Evolutionary conservation across 2,888 invertebrate species (phyloP).

Genomic region (Xylota segnis): DNA sequence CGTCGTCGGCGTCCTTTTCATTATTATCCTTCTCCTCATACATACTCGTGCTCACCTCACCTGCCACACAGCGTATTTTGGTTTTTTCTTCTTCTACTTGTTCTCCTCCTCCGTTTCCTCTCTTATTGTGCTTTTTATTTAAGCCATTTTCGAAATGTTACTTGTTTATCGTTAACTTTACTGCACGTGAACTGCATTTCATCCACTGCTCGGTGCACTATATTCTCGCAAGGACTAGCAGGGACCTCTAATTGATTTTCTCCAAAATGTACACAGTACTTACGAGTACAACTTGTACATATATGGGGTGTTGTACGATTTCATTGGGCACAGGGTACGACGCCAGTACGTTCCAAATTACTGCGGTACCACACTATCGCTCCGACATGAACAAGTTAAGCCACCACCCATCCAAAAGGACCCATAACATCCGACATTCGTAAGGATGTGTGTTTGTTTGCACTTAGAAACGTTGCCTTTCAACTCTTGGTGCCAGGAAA

Average conservation of each 20-base stretch:
- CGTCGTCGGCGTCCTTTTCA: constrained; percentile 27
- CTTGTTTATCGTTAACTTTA: constrained; percentile 74
- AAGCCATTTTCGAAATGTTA: constrained; percentile 65
- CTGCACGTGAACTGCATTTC: constrained; percentile 75
- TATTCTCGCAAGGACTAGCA: constrained; percentile 15
- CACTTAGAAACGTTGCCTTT: constrained; percentile 5
- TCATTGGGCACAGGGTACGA: constrained; percentile 28
- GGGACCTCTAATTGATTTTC: constrained; percentile 72
- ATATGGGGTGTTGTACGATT: constrained; percentile 8
- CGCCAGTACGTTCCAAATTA: constrained; percentile 58
- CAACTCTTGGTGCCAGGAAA: constrained; percentile 49
- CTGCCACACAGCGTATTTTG: constrained; percentile 35
- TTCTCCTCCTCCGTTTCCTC: not conserved
- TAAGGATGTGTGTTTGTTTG: constrained; percentile 15
- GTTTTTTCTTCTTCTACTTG: not conserved
- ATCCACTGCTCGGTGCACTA: constrained; percentile 24
- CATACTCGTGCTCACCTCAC: constrained; percentile 19
- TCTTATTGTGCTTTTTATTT: constrained; percentile 1
- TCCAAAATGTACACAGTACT: constrained; percentile 51
- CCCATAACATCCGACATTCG: not conserved
- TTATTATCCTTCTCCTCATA: constrained; percentile 17
- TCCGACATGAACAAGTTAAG: constrained; percentile 55
- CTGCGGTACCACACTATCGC: constrained; percentile 52
- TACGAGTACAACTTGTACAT: not conserved
- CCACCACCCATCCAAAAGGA: not conserved